Evolutionary conservation across 2,113 vertebrate genomes (phyloP).

Genomic region (Onychostoma macrolepis): DNA sequence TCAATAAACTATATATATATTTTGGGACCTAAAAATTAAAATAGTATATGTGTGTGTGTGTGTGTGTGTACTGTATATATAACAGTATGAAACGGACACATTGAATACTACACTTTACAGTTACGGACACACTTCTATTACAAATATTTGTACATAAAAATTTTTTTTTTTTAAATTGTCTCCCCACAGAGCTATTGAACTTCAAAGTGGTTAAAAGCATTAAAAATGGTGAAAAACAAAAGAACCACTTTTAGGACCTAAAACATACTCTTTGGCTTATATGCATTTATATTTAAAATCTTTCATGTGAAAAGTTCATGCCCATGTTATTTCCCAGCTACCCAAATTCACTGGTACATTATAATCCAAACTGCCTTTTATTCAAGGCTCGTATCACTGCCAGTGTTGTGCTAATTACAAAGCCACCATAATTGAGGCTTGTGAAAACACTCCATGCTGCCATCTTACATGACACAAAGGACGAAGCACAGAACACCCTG

Average conservation of each 20-base stretch:
- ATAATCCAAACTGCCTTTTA: neutral
- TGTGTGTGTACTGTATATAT: no score
- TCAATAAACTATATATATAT: no score
- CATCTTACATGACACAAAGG: conserved; percentile 58
- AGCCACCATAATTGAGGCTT: conserved; percentile 67
- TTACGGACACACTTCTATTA: no score
- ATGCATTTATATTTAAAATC: neutral
- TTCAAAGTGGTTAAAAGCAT: neutral
- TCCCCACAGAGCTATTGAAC: no score
- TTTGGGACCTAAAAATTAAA: no score
- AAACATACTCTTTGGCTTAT: no score
- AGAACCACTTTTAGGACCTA: neutral
- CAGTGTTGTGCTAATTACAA: conserved; percentile 74
- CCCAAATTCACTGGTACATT: neutral
- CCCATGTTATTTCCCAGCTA: conserved; percentile 39
- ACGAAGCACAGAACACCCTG: conserved; percentile 60
- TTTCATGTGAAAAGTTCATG: neutral
- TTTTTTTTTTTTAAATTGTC: no score
- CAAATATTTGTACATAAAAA: no score
- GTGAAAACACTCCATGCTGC: conserved; percentile 53
- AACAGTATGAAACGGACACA: no score
- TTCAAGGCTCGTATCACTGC: conserved; percentile 49
- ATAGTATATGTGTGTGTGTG: no score
- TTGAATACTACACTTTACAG: no score
- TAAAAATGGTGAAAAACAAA: neutral